Percentiles rank a stretch among this genome's conserved stretches.
These are phyloP conservation scores for Popillia japonica DNA, from an alignment of 1,140 invertebrate species.

Conservation along the genomic window DNA sequence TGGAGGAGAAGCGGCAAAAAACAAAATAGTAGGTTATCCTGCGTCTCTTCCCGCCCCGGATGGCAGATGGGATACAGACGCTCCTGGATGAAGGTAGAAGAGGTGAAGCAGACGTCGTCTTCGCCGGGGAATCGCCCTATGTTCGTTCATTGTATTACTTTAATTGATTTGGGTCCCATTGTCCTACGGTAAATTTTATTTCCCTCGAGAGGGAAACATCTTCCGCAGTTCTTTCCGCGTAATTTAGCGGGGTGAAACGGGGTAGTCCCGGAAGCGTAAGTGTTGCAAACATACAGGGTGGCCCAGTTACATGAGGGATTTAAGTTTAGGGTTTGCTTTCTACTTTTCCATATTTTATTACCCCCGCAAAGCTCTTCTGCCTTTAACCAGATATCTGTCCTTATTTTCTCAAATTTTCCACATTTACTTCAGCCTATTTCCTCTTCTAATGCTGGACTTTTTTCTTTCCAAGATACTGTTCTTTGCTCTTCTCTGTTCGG, in stretches of 20 bases:
- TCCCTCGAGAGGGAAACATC: not conserved
- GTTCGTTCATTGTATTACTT: constrained; percentile 11
- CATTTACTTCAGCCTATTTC: no score
- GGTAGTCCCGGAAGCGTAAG: not conserved
- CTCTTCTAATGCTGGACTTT: no score
- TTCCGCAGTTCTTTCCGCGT: constrained; percentile 3
- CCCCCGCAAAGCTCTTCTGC: no score
- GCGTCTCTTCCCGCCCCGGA: no score
- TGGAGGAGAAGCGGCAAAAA: not conserved
- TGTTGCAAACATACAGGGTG: no score
- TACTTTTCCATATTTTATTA: no score
- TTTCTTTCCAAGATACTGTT: no score
- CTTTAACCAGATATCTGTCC: no score
- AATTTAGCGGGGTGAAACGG: not conserved
- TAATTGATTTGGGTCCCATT: not conserved
- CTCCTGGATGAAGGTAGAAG: not conserved
- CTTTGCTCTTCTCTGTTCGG: no score
- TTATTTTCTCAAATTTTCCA: no score
- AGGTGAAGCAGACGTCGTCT: not conserved
- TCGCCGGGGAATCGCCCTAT: not conserved
- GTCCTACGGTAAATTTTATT: constrained; percentile 7
- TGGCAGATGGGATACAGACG: not conserved
- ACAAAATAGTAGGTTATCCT: not conserved
- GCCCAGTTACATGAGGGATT: no score
- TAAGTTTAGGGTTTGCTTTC: no score